Evolutionary conservation across 64 coral and sea anemone species (phyloP), one percentile per base, ranked within the genome.

Genomic region (Porites australiensis): DNA sequence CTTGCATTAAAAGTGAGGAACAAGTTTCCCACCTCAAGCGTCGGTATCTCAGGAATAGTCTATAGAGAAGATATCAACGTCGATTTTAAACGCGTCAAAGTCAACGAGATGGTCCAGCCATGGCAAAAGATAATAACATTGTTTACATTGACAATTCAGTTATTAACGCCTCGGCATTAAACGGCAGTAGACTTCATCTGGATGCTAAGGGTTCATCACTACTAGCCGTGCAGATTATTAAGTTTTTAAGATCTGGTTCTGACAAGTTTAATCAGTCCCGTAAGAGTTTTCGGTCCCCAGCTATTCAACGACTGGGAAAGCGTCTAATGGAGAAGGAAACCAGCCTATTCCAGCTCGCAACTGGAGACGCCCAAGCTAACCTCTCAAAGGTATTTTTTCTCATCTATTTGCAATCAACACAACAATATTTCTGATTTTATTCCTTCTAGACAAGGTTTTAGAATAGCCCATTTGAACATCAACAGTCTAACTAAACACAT

Each of bases 81-180:
- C n/a, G n/a, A n/a, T n/a, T n/a, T 74, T 63, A 89, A 89, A 77
- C 21, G 18, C 19, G 13, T 63, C 5, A 46, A n/a, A n/a, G n/a
- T n/a, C n/a, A n/a, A n/a, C n/a, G n/a, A n/a, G n/a, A 65, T 44
- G 53, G 47, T 84, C 44, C 64, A 84, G 53, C 45, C 61, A 84
- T 19, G 60, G 46, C 57, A 65, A 16, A 11, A 63, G 66, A 43
- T 45, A 13, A 53, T 65, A 67, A 50, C 61, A 51, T 76, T 67
- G 20, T 11, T 67, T 88, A 58, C 76, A 88, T 88, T 58, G 86
- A 88, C 22, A 88, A 88, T 88, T 88, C 86, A 76, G n/a, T 48
- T 48, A 88, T 88, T 46, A 57, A 75, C 70, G 76, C 46, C 53
- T 88, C 51, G 76, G 76, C 57, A 2, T 18, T 14, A n/a, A n/a